Evolutionary conservation across 1,140 invertebrate genomes (phyloP), one percentile per base, ranked within the genome.

Genomic region (Bradynema listronoti): DNA sequence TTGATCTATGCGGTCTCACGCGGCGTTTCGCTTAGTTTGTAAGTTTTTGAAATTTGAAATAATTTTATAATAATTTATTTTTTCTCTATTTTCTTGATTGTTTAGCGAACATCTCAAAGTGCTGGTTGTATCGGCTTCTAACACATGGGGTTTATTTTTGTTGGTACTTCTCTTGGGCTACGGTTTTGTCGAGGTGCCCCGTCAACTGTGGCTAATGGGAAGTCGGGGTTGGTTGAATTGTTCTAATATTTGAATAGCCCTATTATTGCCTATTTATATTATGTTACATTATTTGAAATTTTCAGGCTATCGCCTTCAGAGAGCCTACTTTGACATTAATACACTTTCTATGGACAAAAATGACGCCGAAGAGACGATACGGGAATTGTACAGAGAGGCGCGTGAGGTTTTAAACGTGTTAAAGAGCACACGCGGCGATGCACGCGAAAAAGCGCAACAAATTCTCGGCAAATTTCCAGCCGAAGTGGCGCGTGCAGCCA

Each of bases 61-160:
- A 47, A 29, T 16, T 27, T 11, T 25, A 50, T 68, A 45, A 51
- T 88, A 81, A 79, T 77, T 73, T 50, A 51, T 25, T 47, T 24
- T 25, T 11, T 50, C 39, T 7, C n/a, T 14, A 25, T 46, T 25
- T 34, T 47, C 33, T 52, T 32, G 27, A 19, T 19, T 60, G 56
- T 78, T 80, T 56, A 88, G 85, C 68, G 85, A 87, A 60, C 90
- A 94, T 79, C 82, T 97, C 11, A 96, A 95, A 83, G 87, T 91
- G 0, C 92, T 98, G 64, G 90, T 92, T 43, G 91, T 94, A n/a
- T 92, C 92, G 14, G 92, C 94, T 7, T 94, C 91, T 71, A 99
- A 99, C 74, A 99, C 95, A 0, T 99, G 95, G 94, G 95, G 95
- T 56, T 81, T 99, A 32, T 95, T 97, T 79, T 82, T 98, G 24